Evolutionary conservation across 2,113 vertebrate genomes (phyloP).

Genomic region (Dasyprocta punctata): DNA sequence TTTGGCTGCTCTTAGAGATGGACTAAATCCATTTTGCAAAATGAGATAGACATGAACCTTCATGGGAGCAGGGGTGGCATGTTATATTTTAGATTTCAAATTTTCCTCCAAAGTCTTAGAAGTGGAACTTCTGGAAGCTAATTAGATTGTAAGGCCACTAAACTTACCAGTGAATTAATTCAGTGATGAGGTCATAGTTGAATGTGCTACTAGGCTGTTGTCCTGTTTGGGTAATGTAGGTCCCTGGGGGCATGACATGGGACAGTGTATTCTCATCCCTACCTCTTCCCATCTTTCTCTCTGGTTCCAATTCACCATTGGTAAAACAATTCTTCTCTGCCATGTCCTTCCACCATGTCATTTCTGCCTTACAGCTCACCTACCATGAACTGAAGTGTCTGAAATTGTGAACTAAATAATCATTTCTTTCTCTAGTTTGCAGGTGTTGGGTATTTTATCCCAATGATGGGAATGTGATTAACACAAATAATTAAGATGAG

Average conservation of each 20-base stretch:
- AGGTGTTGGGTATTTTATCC: not conserved
- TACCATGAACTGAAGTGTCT: not conserved
- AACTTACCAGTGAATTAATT: not conserved
- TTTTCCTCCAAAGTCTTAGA: not conserved
- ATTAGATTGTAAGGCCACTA: not conserved
- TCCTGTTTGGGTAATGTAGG: not conserved
- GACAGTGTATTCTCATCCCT: not conserved
- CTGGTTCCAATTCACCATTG: not conserved
- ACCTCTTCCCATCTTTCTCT: not conserved
- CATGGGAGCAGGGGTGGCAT: not conserved
- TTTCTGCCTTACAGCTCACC: not conserved
- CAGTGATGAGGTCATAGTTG: not conserved
- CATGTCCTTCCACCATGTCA: not conserved
- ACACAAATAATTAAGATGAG: not conserved
- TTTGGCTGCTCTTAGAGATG: not conserved
- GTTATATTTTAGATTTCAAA: not conserved
- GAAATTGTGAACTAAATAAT: not conserved
- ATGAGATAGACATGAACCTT: not conserved
- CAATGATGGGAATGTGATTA: not conserved
- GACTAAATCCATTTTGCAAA: not conserved
- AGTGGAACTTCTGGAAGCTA: not conserved
- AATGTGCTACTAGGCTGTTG: not conserved
- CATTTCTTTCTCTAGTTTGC: not conserved
- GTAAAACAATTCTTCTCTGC: not conserved
- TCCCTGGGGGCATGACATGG: not conserved